Evolutionary conservation across 2,888 invertebrate genomes (phyloP).

Genomic region (Nymphalis urticae): DNA sequence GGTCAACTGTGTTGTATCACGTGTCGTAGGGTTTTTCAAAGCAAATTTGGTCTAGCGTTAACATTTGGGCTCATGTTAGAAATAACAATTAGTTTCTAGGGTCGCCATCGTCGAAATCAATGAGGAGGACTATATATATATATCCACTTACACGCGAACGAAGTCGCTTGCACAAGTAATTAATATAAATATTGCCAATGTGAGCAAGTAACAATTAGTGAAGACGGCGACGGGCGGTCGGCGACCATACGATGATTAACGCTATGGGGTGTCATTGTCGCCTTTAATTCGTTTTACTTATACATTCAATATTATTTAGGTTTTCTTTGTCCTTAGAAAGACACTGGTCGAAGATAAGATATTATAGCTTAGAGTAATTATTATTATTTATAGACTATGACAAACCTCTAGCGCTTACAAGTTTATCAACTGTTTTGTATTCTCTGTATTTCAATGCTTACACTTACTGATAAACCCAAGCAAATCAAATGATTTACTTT

Average conservation of each 20-base stretch:
- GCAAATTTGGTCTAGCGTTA: no score
- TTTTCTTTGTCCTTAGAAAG: background rate
- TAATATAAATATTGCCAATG: constrained; percentile 17
- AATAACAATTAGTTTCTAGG: no score
- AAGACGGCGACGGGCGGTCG: constrained; percentile 28
- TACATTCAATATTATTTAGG: constrained; percentile 22
- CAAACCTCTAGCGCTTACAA: background rate
- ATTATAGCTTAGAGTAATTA: background rate
- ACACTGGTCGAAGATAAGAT: background rate
- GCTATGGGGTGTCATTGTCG: constrained; percentile 27
- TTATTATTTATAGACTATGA: background rate
- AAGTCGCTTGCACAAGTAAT: constrained; percentile 3
- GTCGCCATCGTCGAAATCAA: no score
- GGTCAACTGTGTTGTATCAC: no score
- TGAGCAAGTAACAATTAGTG: constrained; percentile 28
- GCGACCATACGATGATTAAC: constrained; percentile 31
- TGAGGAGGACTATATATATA: no score
- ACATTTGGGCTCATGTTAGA: no score
- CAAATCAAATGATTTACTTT: no score
- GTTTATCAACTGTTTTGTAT: no score
- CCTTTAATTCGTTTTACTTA: constrained; percentile 22
- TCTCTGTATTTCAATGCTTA: no score
- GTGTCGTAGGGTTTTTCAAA: no score
- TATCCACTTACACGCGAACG: no score
- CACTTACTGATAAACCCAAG: no score